Percentiles rank a stretch among this genome's conserved stretches.
These are phyloP conservation scores for Aporophyla nigra DNA, from an alignment of 2,888 invertebrate genomes.

Conservation along the genomic window DNA sequence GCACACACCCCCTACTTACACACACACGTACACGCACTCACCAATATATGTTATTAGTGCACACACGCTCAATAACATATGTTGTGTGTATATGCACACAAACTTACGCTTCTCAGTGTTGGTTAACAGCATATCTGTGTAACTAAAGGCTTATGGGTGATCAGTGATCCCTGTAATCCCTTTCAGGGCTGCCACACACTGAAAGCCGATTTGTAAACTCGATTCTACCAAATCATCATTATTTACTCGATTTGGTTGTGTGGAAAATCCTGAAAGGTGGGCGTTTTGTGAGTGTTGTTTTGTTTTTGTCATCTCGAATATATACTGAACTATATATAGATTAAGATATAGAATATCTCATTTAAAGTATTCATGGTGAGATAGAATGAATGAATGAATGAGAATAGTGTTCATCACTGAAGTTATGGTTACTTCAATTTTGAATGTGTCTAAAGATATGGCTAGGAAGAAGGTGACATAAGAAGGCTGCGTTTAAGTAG, in stretches of 20 bases:
- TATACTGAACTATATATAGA: background rate
- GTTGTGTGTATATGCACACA: constrained; percentile 31
- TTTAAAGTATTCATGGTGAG: background rate
- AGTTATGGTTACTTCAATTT: background rate
- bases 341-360: background rate
- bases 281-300: background rate
- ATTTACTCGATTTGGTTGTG: constrained; percentile 38
- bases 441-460: background rate
- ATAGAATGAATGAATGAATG: too few relatives aligned
- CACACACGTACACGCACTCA: constrained; percentile 16
- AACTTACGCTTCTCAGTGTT: constrained; percentile 40
- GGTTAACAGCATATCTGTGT: constrained; percentile 72
- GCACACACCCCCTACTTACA: constrained; percentile 30
- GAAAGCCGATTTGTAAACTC: constrained; percentile 63
- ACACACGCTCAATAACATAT: constrained; percentile 38
- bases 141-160: constrained; percentile 67
- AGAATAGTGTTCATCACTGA: background rate
- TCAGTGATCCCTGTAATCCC: constrained; percentile 67
- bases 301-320: background rate
- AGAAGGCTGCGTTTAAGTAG: too few relatives aligned
- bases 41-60: background rate
- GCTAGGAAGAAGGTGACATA: background rate
- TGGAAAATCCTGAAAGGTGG: constrained; percentile 26
- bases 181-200: constrained; percentile 59
- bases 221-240: constrained; percentile 50